Evolutionary conservation across 2,888 invertebrate species (phyloP).

Genomic region (Ethmia dodecea): DNA sequence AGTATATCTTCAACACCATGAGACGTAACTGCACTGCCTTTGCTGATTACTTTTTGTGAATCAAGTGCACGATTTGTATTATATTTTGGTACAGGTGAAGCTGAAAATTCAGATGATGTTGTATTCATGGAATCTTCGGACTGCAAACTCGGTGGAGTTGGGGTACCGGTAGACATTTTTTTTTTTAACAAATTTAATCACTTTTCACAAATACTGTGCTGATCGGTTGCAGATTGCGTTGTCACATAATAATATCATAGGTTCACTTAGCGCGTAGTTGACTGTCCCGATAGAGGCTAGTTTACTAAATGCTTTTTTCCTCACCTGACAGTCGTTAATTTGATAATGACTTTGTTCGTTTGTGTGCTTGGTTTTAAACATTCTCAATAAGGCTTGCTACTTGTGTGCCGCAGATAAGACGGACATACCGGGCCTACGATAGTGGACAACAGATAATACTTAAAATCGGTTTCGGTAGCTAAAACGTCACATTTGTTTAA

Average conservation of each 20-base stretch:
- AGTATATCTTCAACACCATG: slow-evolving; percentile 65
- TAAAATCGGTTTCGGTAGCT: slow-evolving; percentile 67
- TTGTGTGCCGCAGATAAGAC: slow-evolving; percentile 65
- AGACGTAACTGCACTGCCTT: slow-evolving; percentile 41
- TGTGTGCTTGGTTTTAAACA: slow-evolving; percentile 61
- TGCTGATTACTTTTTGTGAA: slow-evolving; percentile 33
- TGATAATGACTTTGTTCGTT: slow-evolving; percentile 65
- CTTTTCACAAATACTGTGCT: not conserved
- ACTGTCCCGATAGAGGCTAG: slow-evolving; percentile 57
- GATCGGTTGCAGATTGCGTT: slow-evolving; percentile 12
- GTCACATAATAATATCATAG: slow-evolving; percentile 23
- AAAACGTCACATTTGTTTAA: slow-evolving; percentile 39
- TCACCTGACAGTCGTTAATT: slow-evolving; percentile 73
- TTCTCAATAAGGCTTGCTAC: slow-evolving; percentile 40
- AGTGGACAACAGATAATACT: slow-evolving; percentile 59
- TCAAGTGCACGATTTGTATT: slow-evolving; percentile 23
- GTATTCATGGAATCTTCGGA: slow-evolving; percentile 52
- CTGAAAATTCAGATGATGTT: slow-evolving; percentile 43
- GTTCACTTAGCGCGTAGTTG: slow-evolving; percentile 45
- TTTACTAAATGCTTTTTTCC: slow-evolving; percentile 73
- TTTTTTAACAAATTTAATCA: slow-evolving; percentile 10
- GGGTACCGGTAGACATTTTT: slow-evolving; percentile 46
- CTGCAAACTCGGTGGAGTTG: slow-evolving; percentile 49
- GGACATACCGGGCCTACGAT: slow-evolving; percentile 67
- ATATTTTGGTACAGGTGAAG: slow-evolving; percentile 29